Conservation (phyloP, 2,888 invertebrate genomes). For the Heteropelma amictum region DNA sequence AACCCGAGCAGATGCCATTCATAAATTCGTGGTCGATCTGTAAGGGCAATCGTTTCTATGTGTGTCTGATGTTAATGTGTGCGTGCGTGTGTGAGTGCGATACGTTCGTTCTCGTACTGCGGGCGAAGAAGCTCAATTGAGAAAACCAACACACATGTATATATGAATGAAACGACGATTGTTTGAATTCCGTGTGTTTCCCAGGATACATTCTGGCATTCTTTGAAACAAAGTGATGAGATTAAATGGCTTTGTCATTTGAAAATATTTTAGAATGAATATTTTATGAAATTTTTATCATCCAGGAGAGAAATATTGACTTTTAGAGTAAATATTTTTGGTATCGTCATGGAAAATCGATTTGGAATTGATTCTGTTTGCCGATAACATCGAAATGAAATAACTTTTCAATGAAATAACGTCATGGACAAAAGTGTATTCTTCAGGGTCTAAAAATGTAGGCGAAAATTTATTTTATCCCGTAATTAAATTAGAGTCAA, state of each 20-base stretch:
- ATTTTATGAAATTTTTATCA: constrained; percentile 7
- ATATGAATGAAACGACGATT: constrained; percentile 34
- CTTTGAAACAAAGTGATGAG: constrained; percentile 11
- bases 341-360: too few relatives aligned
- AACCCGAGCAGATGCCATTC: constrained; percentile 58
- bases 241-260: constrained; percentile 20
- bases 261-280: constrained; percentile 19
- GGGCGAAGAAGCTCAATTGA: constrained; percentile 18
- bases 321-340: neutral
- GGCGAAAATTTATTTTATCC: too few relatives aligned
- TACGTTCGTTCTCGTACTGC: constrained; percentile 47
- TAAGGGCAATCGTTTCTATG: constrained; percentile 33
- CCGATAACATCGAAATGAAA: too few relatives aligned
- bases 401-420: too few relatives aligned
- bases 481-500: too few relatives aligned
- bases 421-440: too few relatives aligned
- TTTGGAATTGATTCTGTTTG: too few relatives aligned
- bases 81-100: neutral
- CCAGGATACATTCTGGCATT: constrained; percentile 22
- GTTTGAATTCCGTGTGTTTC: constrained; percentile 34
- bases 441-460: too few relatives aligned
- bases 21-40: constrained; percentile 55
- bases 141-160: constrained; percentile 6
- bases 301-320: neutral
- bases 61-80: constrained; percentile 10